Base-by-base conservation (phyloP, 1,140 invertebrate genomes). In the Lepeophtheirus salmonis region DNA sequence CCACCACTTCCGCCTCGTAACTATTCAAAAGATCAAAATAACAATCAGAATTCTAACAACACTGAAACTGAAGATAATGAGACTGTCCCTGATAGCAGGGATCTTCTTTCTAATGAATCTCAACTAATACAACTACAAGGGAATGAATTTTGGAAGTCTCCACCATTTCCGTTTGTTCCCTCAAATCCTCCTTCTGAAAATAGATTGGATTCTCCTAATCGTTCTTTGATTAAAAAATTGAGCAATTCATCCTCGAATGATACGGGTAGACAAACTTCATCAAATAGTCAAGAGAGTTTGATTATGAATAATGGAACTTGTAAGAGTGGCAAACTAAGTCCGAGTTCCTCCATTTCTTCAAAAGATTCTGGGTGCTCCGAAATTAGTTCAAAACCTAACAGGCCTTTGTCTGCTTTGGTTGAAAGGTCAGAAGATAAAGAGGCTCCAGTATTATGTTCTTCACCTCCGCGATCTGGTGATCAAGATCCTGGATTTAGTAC, bases 311-410 rank as follows among this genome's bases (percentile, higher is more conserved):
- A 6, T 55, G 20, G 23, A 23, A 21, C 13, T n/a, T n/a, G n/a
- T n/a, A 41, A 41, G 41, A 16, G 48, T 17, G 59, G 59, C 1
- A 61, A 61, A 54, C 50, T 48, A 18, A 61, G 59, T 53, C 59
- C 59, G 17, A 61, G 55, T 18, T 52, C 56, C 56, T 61, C 59
- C 14, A 25, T 61, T 1, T 50, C 17, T 23, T 61, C 59, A 2
- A 61, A 50, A 50, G 59, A 61, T 20, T 61, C 59, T 21, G 59
- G 59, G 12, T 61, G 59, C 23, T 53, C 59, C 2, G 57, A 60
- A 21, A 3, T 24, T 23, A 14, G 56, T 23, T 41, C 23, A 16
- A 3, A 30, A 23, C 23, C n/a, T 30, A 3, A n/a, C 17, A 21
- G 10, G 22, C 53, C 13, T 3, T 23, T 55, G 21, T 23, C 13